Base-by-base conservation (phyloP, 2,888 invertebrate species). In the Noctuana brunneofusca region DNA sequence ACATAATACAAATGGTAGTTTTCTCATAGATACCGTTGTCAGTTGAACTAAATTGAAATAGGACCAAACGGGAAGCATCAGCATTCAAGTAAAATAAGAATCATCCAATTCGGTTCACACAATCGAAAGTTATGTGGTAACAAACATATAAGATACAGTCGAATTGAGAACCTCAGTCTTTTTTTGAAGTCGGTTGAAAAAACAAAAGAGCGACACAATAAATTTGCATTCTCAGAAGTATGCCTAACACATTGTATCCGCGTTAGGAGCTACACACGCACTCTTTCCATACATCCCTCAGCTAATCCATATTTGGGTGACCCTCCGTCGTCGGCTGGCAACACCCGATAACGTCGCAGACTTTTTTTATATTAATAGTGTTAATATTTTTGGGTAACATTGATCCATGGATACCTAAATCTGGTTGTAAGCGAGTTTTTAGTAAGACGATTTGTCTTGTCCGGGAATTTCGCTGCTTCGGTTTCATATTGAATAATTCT, bases 241-340 rank as follows among this genome's bases (percentile, higher is more conserved):
- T 32, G 4, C 16, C 43, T 14, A 20, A 14, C 24, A 57, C 52
- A 59, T 52, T 59, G 52, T 59, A 52, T 14, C 9, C 41, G 16
- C 50, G 22, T 59, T 59, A 43, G 41, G 14, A 38, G 30, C 43
- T 43, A n/a, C 30, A 30, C 20, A 48, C 38, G 30, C 71, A 71
- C 69, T 78, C 72, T 66, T 78, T 73, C 83, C 80, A 85, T 84
- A 86, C 85, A 86, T 85, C 78, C 80, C 72, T 77, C 73, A 68
- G 75, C 76, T 87, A 87, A 86, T 87, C 87, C 87, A 86, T 87
- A 87, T 89, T 81, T 75, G 79, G 79, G 82, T 79, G 84, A 82
- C 86, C 87, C 84, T 74, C 74, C 72, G 38, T 43, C 43, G 43
- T 12, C 79, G 83, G 81, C 84, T 86, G 86, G 41, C 50, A 43